Conservation (phyloP, 2,888 invertebrate genomes). For the Strigamia crassipes region DNA sequence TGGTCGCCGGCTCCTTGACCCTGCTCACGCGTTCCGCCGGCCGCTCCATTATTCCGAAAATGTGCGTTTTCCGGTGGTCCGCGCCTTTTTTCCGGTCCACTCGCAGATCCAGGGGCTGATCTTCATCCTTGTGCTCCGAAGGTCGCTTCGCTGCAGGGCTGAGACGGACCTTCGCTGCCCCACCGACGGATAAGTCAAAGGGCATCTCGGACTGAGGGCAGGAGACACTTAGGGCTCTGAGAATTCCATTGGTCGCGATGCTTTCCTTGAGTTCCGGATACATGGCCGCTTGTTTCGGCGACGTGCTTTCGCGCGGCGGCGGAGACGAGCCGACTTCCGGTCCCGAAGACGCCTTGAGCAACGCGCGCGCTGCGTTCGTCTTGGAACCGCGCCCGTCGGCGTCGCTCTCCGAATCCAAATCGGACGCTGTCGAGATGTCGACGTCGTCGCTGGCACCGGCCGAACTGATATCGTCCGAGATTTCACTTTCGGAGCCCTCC, state of each 20-base stretch:
- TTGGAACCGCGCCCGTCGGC: slow-evolving; percentile 44
- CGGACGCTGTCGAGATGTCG: slow-evolving; percentile 49
- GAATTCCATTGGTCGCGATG: slow-evolving; percentile 49
- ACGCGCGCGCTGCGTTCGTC: slow-evolving; percentile 23
- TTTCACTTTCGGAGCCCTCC: slow-evolving; percentile 52
- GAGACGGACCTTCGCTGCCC: slow-evolving; percentile 56
- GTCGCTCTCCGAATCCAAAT: slow-evolving; percentile 50
- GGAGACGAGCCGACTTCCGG: slow-evolving; percentile 11
- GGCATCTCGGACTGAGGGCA: slow-evolving; percentile 64
- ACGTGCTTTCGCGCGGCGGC: slow-evolving; percentile 64
- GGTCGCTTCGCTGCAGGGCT: slow-evolving; percentile 58
- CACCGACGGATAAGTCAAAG: slow-evolving; percentile 67
- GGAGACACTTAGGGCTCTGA: slow-evolving; percentile 51
- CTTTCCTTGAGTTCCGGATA: slow-evolving; percentile 64
- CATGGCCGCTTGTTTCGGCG: slow-evolving; percentile 75
- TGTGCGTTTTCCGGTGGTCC: slow-evolving; percentile 51
- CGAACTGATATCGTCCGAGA: slow-evolving; percentile 53
- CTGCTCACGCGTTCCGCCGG: background rate
- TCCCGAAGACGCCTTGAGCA: slow-evolving; percentile 44
- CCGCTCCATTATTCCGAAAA: slow-evolving; percentile 50
- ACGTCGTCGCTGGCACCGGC: slow-evolving; percentile 50
- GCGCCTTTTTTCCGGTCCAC: slow-evolving; percentile 74
- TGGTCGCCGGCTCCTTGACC: slow-evolving; percentile 23
- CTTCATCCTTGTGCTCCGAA: slow-evolving; percentile 65
- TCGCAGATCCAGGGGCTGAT: slow-evolving; percentile 79